These are phyloP conservation scores for Oedothorax gibbosus DNA, from an alignment of 1,140 invertebrate species.

Conservation along the genomic window DNA sequence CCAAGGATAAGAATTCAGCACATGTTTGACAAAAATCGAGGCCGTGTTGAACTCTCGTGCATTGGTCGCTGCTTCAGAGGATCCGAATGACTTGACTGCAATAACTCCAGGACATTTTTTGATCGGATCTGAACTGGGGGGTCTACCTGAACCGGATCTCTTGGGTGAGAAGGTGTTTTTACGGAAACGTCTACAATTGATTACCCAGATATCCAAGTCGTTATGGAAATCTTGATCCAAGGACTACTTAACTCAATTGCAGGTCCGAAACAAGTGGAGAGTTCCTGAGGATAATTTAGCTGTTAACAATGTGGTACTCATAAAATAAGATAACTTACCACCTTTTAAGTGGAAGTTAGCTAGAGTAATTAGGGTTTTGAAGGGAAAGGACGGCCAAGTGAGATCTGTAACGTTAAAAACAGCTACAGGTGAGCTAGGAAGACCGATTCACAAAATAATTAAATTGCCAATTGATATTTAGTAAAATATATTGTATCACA, in stretches of 20 bases:
- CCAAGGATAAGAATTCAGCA: conserved; percentile 30
- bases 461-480: no score
- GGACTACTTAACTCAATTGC: not conserved
- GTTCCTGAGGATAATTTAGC: not conserved
- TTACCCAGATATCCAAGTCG: not conserved
- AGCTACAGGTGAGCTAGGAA: no score
- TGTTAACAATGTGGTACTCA: not conserved
- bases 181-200: not conserved
- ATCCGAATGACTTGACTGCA: conserved; percentile 44
- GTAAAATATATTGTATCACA: no score
- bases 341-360: not conserved
- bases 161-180: not conserved
- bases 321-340: not conserved
- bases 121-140: not conserved
- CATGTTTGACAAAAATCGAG: conserved; percentile 35
- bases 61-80: not conserved
- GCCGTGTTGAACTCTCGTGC: conserved; percentile 37
- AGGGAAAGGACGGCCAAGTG: not conserved
- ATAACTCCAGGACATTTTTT: conserved; percentile 5
- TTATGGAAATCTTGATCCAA: not conserved
- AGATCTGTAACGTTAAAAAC: not conserved
- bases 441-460: no score
- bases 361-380: not conserved
- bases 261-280: not conserved
- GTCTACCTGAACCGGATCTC: not conserved